A percentile compares a stretch with the other conserved stretches of the same genome.
Conservation (phyloP, 2,113 vertebrate genomes). For the Clarias magur region DNA sequence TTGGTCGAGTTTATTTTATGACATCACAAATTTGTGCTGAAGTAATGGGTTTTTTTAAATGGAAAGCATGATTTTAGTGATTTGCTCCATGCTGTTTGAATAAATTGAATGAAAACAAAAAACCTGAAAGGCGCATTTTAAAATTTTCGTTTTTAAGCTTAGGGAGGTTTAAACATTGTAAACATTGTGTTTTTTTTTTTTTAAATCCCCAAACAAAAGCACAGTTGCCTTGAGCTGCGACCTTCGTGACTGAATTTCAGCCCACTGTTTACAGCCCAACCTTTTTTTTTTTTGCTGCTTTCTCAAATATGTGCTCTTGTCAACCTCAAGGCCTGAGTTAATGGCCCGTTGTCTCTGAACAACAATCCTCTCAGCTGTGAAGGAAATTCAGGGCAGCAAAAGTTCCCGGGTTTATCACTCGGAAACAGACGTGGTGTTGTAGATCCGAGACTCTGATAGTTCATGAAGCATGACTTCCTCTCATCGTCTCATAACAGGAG, state of each 20-base stretch:
- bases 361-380: neutral
- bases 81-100: neutral
- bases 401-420: conserved; percentile 19
- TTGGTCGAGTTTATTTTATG: neutral
- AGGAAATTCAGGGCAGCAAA: conserved; percentile 7
- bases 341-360: neutral
- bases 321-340: conserved; percentile 2
- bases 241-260: conserved; percentile 13
- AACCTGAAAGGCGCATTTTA: neutral
- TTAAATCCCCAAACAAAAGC: neutral
- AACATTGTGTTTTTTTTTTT: neutral
- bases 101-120: neutral
- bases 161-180: neutral
- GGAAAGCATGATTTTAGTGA: neutral
- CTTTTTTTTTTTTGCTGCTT: neutral
- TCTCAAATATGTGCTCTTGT: neutral
- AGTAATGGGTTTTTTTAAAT: neutral
- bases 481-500: neutral
- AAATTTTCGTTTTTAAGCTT: neutral
- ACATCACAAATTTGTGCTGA: neutral
- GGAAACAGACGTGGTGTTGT: conserved; percentile 30
- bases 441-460: neutral
- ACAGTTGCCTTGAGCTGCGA: neutral
- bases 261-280: neutral
- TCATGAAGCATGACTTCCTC: neutral